Conservation (phyloP, 1,140 invertebrate species). For the Caenorhabditis latens region DNA sequence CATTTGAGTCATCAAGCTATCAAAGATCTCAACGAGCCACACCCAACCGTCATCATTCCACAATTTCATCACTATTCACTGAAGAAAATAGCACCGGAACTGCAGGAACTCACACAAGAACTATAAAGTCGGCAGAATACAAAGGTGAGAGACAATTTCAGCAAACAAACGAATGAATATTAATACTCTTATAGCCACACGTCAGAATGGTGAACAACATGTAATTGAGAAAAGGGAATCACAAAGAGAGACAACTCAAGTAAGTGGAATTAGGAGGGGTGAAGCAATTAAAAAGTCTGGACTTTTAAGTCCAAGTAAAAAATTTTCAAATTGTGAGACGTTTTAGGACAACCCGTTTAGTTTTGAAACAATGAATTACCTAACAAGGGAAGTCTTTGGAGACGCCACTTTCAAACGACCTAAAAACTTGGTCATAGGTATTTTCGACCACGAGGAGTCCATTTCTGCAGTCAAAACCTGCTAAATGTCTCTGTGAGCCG, state of each 20-base stretch:
- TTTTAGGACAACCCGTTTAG: too few species aligned
- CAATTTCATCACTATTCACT: constrained; percentile 4
- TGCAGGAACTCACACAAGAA: constrained; percentile 13
- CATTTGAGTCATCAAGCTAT: constrained; percentile 40
- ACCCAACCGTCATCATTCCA: constrained; percentile 24
- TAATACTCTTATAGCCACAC: constrained; percentile 41
- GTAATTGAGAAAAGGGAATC: constrained; percentile 9
- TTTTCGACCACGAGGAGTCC: too few species aligned
- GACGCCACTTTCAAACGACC: too few species aligned
- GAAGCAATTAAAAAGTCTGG: too few species aligned
- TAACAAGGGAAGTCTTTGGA: too few species aligned
- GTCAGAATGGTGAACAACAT: constrained; percentile 1
- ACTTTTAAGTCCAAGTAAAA: too few species aligned
- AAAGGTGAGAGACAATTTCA: neutral
- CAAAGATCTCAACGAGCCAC: constrained; percentile 2
- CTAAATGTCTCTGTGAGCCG: too few species aligned
- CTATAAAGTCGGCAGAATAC: constrained; percentile 27
- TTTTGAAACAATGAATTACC: too few species aligned
- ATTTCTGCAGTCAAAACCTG: too few species aligned
- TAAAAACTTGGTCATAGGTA: too few species aligned
- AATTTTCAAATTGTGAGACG: too few species aligned
- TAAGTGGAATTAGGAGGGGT: neutral
- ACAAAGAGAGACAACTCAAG: constrained; percentile 8
- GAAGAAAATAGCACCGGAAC: constrained; percentile 44
- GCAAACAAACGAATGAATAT: neutral